Percentiles rank a stretch among this genome's conserved stretches.
These are phyloP conservation scores for Meloe dianella DNA, from an alignment of 2,888 invertebrate genomes.

Conservation along the genomic window DNA sequence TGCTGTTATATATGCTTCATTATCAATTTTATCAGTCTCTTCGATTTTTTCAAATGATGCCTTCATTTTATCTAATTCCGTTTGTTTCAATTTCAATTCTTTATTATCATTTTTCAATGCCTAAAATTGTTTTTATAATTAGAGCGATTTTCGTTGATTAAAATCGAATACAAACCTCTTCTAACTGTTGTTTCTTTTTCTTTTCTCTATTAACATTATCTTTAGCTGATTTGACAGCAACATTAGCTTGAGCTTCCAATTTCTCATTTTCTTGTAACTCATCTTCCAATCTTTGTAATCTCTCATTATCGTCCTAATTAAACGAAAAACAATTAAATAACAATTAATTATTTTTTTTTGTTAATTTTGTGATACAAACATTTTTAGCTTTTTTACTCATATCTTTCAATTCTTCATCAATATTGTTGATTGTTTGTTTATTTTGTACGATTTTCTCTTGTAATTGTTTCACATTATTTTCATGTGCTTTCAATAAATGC, in stretches of 20 bases:
- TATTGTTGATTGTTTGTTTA: slow-evolving; percentile 62
- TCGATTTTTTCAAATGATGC: slow-evolving; percentile 73
- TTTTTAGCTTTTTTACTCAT: slow-evolving; percentile 71
- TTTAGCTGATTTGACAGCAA: slow-evolving; percentile 69
- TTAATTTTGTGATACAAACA: slow-evolving; percentile 58
- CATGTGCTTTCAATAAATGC: slow-evolving; percentile 46
- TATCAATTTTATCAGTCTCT: slow-evolving; percentile 70
- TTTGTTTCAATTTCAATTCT: slow-evolving; percentile 66
- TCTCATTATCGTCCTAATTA: slow-evolving; percentile 70
- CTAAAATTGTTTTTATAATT: too few species aligned
- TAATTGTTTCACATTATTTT: slow-evolving; percentile 43
- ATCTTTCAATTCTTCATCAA: slow-evolving; percentile 67
- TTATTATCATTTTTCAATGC: slow-evolving; percentile 73
- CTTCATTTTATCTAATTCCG: slow-evolving; percentile 66
- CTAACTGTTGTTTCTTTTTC: slow-evolving; percentile 71
- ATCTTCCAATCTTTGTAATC: slow-evolving; percentile 68
- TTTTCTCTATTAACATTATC: slow-evolving; percentile 72
- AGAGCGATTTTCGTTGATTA: neutral
- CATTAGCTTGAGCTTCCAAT: slow-evolving; percentile 69
- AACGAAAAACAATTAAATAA: slow-evolving; percentile 17
- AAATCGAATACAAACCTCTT: slow-evolving; percentile 54
- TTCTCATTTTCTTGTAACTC: slow-evolving; percentile 70
- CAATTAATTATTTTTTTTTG: too few species aligned
- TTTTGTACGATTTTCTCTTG: slow-evolving; percentile 64
- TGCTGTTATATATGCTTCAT: slow-evolving; percentile 72